Evolutionary conservation across 1,140 invertebrate species (phyloP), one percentile per base, ranked within the genome.

Genomic region (Aphaenogaster floridana): DNA sequence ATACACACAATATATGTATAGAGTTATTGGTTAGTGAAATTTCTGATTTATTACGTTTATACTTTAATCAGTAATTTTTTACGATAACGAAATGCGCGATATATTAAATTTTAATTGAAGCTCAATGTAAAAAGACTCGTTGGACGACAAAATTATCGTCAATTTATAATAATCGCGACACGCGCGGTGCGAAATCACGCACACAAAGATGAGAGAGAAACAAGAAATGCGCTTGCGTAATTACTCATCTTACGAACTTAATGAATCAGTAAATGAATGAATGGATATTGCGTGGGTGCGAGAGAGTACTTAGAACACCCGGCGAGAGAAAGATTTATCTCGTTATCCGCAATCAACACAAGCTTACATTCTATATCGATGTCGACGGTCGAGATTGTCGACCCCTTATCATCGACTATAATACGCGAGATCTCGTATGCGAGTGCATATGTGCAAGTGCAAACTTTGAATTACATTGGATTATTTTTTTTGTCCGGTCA

Each of bases 191-290:
- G 4, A 81, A 54, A 87, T 88, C 28, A 13, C n/a, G 50, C 5
- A 21, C 36, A 1, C 3, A 13, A 52, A 34, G 11, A 48, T 21
- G 28, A 45, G 5, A n/a, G 3, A n/a, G 3, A 61, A 34, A 84
- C 48, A 71, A 81, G 83, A 86, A 90, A 88, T 84, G 15, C 78
- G 77, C 54, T 88, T 54, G 39, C 74, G 86, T 86, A 90, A 90
- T 88, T 88, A 76, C 74, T 86, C 64, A 52, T 88, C 78, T 86
- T 61, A 59, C 68, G 42, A 80, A 79, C 81, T 90, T 90, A 86
- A 90, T 89, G 90, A 90, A 84, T 90, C 87, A 78, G 88, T 88
- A 90, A 89, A 87, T 88, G 92, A 92, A 93, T 93, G 91, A 93
- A 93, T 91, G 91, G 87, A 72, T 68, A 90, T 92, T 86, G 90